Evolutionary conservation across 2,888 invertebrate species (phyloP).

Genomic region (Phortica okadai): DNA sequence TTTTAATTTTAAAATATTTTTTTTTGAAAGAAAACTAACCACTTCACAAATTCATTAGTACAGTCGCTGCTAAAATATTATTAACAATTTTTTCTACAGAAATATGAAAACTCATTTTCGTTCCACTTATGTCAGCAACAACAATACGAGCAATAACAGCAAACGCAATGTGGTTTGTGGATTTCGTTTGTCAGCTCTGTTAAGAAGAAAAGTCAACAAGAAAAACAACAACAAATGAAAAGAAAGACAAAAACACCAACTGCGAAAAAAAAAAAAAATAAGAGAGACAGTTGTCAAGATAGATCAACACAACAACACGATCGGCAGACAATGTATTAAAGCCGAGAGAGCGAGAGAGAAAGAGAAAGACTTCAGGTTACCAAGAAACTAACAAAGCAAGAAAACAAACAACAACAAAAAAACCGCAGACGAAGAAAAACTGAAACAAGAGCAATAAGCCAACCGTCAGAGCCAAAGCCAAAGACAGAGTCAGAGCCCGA

Average conservation of each 20-base stretch:
- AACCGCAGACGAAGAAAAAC: background rate
- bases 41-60: too few relatives aligned
- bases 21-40: too few relatives aligned
- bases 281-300: background rate
- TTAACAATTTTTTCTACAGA: too few relatives aligned
- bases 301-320: background rate
- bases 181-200: too few relatives aligned
- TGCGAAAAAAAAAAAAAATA: background rate
- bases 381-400: background rate
- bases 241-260: background rate
- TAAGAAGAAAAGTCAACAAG: background rate
- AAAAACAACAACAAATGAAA: slow-evolving; percentile 4
- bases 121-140: too few relatives aligned
- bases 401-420: background rate
- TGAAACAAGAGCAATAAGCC: background rate
- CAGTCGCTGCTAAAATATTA: too few relatives aligned
- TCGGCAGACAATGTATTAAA: background rate
- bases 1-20: too few relatives aligned
- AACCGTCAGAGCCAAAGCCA: background rate
- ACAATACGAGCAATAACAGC: slow-evolving; percentile 5
- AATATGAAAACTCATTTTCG: too few relatives aligned
- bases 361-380: background rate
- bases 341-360: background rate
- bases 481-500: slow-evolving; percentile 1
- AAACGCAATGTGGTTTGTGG: background rate